These are phyloP conservation scores for Gortyna flavago DNA, from an alignment of 2,888 invertebrate genomes.

Conservation along the genomic window DNA sequence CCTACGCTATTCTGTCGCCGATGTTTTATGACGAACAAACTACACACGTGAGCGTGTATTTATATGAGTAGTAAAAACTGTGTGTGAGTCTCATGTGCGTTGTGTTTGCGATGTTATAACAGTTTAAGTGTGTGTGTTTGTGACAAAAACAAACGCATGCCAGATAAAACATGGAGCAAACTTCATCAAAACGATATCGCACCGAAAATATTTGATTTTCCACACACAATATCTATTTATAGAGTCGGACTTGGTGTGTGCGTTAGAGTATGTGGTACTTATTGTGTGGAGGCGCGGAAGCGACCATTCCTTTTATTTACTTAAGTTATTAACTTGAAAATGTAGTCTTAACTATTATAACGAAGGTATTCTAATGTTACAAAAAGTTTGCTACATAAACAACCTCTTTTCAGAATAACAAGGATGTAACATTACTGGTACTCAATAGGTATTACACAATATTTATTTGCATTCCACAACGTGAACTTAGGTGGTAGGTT, in stretches of 20 bases:
- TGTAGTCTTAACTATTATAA: background rate
- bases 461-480: background rate
- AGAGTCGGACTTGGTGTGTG: constrained; percentile 68
- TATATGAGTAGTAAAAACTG: constrained; percentile 31
- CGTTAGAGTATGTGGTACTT: constrained; percentile 51
- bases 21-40: constrained; percentile 49
- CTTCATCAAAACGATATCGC: constrained; percentile 69
- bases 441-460: background rate
- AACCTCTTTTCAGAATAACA: too few species aligned
- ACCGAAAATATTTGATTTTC: constrained; percentile 67
- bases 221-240: constrained; percentile 71
- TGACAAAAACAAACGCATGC: constrained; percentile 62
- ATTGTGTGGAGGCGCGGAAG: constrained; percentile 11
- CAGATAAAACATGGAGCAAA: constrained; percentile 63
- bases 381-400: background rate
- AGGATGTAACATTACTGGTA: background rate
- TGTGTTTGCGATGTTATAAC: constrained; percentile 19
- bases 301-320: background rate
- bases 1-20: constrained; percentile 29
- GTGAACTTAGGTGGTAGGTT: too few species aligned
- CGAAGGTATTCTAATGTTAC: background rate
- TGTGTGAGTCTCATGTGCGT: constrained; percentile 8
- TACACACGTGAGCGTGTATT: constrained; percentile 20
- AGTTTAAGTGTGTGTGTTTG: constrained; percentile 35
- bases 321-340: background rate